Evolutionary conservation across 2,888 invertebrate species (phyloP).

Genomic region (Hirtodrosophila cameraria): DNA sequence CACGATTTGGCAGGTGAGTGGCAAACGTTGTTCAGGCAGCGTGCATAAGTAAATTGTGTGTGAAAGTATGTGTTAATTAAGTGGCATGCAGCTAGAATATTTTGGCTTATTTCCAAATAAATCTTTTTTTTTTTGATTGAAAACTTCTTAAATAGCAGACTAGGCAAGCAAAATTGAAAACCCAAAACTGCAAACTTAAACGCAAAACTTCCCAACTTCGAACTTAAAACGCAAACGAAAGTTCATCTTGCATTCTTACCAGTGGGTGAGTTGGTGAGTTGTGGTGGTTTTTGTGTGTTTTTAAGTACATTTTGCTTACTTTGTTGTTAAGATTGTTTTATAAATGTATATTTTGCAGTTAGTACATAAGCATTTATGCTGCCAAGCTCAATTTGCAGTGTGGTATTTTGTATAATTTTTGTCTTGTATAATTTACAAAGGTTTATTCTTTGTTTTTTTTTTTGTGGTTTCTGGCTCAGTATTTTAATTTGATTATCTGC

Average conservation of each 20-base stretch:
- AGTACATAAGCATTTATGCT: conserved; percentile 44
- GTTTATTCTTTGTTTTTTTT: conserved; percentile 13
- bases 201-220: conserved; percentile 20
- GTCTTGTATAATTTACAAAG: conserved; percentile 58
- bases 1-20: conserved; percentile 2
- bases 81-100: conserved; percentile 48
- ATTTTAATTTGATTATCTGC: conserved; percentile 22
- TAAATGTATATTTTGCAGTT: conserved; percentile 40
- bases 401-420: conserved; percentile 39
- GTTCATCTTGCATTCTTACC: conserved; percentile 74
- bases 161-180: conserved; percentile 24
- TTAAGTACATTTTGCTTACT: conserved; percentile 38
- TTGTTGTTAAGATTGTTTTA: conserved; percentile 39
- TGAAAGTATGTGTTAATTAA: conserved; percentile 45
- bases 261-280: conserved; percentile 56
- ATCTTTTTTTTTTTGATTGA: conserved; percentile 1
- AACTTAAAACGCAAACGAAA: conserved; percentile 49
- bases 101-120: background rate
- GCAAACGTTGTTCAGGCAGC: conserved; percentile 25
- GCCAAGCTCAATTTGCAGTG: conserved; percentile 70
- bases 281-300: conserved; percentile 45
- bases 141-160: conserved; percentile 3
- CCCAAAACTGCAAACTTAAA: conserved; percentile 30
- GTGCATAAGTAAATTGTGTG: conserved; percentile 41
- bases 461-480: conserved; percentile 22